phyloP scores from a whole-genome alignment of 2,888 invertebrate genomes.

The Leptarthrus brevirostris region DNA sequence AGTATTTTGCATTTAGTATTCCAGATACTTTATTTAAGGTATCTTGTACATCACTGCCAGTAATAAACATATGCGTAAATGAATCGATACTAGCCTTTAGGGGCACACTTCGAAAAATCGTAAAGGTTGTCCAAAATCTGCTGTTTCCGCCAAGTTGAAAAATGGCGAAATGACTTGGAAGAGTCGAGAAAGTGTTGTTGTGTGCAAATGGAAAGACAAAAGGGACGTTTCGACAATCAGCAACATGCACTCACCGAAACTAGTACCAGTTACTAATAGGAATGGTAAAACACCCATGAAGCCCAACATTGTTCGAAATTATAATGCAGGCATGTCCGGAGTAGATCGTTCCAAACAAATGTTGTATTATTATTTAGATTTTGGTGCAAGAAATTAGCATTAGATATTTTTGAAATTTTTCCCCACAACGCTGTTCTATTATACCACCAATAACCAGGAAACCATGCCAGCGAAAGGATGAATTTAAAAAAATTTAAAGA shows the following conservation, averaged over 20 bases:
- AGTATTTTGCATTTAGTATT: too few species aligned
- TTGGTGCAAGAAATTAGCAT: too few species aligned
- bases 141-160: neutral
- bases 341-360: too few species aligned
- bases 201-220: conserved; percentile 6
- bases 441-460: too few species aligned
- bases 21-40: too few species aligned
- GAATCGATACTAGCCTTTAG: conserved; percentile 7
- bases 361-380: too few species aligned
- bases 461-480: too few species aligned
- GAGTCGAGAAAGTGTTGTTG: conserved; percentile 29
- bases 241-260: conserved; percentile 41
- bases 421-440: neutral
- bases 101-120: neutral
- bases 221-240: conserved; percentile 42
- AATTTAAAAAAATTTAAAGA: conserved; percentile 51
- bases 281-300: too few species aligned
- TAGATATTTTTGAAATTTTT: neutral
- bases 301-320: too few species aligned
- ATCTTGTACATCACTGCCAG: too few species aligned
- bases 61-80: neutral
- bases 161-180: neutral
- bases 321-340: too few species aligned
- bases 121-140: too few species aligned
- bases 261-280: neutral